Percentiles rank a stretch among this genome's conserved stretches.
Evolutionary conservation across 2,113 vertebrate genomes (phyloP).

Genomic region (Silurus glanis): DNA sequence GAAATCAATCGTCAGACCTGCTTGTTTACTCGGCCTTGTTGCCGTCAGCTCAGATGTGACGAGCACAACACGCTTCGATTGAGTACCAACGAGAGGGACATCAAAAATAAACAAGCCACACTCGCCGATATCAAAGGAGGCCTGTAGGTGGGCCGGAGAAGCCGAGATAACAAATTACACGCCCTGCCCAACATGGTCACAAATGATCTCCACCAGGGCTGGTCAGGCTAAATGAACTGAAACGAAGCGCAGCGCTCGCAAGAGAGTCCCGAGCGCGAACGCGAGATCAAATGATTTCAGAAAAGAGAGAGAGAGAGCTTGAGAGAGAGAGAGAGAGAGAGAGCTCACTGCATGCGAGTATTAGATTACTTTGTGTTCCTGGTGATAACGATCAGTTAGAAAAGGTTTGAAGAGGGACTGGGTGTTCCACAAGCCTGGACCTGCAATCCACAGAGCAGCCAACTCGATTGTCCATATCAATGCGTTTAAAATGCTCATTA

Average conservation of each 20-base stretch:
- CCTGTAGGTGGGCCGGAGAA: conserved; percentile 37
- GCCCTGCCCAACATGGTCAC: conserved; percentile 31
- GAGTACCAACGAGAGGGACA: conserved; percentile 32
- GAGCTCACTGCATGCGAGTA: conserved; percentile 20
- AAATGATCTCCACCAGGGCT: conserved; percentile 47
- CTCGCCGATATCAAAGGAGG: conserved; percentile 33
- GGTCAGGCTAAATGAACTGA: conserved; percentile 32
- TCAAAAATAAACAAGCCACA: conserved; percentile 32
- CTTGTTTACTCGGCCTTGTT: conserved; percentile 38
- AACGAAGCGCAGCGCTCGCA: conserved; percentile 39
- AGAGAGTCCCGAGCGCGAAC: conserved; percentile 3
- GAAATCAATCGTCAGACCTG: background rate
- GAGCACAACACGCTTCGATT: conserved; percentile 44
- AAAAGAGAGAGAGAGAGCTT: background rate
- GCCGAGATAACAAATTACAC: conserved; percentile 49
- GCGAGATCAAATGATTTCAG: conserved; percentile 14
- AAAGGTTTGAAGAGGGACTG: conserved; percentile 32
- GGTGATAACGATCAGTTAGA: conserved; percentile 38
- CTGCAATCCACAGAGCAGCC: background rate
- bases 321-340: background rate
- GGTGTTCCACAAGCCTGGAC: conserved; percentile 24
- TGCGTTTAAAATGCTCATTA: conserved; percentile 3
- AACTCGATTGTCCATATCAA: background rate
- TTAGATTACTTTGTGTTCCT: conserved; percentile 43
- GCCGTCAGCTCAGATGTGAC: conserved; percentile 31